A percentile compares a stretch with the other conserved stretches of the same genome.
Conservation (phyloP, 2,888 invertebrate genomes). For the Eutolmus rufibarbis region DNA sequence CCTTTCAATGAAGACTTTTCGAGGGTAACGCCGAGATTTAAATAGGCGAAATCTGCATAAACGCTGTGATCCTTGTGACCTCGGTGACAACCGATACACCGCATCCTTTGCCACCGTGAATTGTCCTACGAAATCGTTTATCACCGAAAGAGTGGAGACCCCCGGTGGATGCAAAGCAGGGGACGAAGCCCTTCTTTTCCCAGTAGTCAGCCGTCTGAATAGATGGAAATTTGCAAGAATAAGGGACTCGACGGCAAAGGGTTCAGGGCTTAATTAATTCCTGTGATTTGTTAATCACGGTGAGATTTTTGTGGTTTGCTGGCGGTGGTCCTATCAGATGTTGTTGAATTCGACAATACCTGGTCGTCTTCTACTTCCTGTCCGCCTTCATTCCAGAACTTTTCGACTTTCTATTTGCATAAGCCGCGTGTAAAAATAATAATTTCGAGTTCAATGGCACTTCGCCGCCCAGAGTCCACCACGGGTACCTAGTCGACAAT, state of each 20-base stretch:
- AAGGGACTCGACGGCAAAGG: conserved; percentile 13
- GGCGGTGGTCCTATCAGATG: background rate
- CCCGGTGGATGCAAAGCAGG: conserved; percentile 4
- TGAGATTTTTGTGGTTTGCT: conserved; percentile 21
- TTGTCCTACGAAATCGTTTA: conserved; percentile 10
- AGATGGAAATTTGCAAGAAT: conserved; percentile 26
- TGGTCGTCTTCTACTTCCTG: background rate
- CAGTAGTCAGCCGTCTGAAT: conserved; percentile 8
- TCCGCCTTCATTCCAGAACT: background rate
- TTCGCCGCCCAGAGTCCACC: background rate
- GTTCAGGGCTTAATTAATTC: conserved; percentile 40
- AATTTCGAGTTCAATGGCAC: conserved; percentile 3
- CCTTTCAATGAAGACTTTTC: conserved; percentile 61
- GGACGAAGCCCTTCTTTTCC: conserved; percentile 24
- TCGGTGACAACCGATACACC: conserved; percentile 38
- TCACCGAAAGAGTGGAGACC: background rate
- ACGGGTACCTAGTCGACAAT: conserved; percentile 24
- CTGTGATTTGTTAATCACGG: conserved; percentile 34
- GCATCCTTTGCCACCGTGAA: conserved; percentile 1
- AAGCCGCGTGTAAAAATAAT: conserved; percentile 35
- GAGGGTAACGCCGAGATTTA: conserved; percentile 18
- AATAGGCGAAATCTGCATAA: conserved; percentile 47
- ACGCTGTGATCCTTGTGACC: conserved; percentile 29
- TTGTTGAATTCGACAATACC: background rate
- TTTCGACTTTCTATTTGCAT: conserved; percentile 25